Percentiles rank a stretch among this genome's conserved stretches.
Evolutionary conservation across 2,888 invertebrate species (phyloP).

Genomic region (Callyntrura sp.): DNA sequence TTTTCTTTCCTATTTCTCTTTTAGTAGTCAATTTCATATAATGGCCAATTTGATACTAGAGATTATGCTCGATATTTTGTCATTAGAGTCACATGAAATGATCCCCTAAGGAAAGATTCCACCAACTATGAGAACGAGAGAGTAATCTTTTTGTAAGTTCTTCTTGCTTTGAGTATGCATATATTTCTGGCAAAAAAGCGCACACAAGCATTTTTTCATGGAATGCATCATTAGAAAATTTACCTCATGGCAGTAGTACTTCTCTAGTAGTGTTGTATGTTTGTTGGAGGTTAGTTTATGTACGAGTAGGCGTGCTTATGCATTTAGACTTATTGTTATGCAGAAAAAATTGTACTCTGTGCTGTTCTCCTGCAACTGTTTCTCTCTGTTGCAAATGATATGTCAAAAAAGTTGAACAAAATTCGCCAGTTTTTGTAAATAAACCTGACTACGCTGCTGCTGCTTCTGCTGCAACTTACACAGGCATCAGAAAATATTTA

Average conservation of each 20-base stretch:
- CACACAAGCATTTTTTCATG: slow-evolving; percentile 15
- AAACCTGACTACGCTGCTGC: too few relatives aligned
- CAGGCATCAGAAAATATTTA: too few relatives aligned
- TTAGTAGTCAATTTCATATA: slow-evolving; percentile 77
- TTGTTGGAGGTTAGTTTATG: slow-evolving; percentile 10
- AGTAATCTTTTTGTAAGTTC: slow-evolving; percentile 82
- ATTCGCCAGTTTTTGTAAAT: not conserved
- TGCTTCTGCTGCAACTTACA: not conserved
- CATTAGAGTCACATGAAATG: slow-evolving; percentile 82
- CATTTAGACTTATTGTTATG: not conserved
- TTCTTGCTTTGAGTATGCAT: slow-evolving; percentile 47
- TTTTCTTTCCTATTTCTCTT: slow-evolving; percentile 49
- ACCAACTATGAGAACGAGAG: slow-evolving; percentile 68
- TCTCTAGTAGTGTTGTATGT: too few relatives aligned
- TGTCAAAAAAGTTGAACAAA: not conserved
- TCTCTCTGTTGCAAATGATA: not conserved
- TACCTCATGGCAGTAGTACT: slow-evolving; percentile 47
- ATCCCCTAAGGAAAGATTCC: slow-evolving; percentile 81
- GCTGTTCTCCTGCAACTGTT: not conserved
- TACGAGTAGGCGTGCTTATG: not conserved
- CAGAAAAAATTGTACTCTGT: not conserved
- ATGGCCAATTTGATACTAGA: slow-evolving; percentile 80
- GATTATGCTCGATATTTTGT: slow-evolving; percentile 81
- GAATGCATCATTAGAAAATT: slow-evolving; percentile 52
- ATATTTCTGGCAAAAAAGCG: slow-evolving; percentile 55